Conservation (phyloP, 2,888 invertebrate species). For the Phaonia tiefii region DNA sequence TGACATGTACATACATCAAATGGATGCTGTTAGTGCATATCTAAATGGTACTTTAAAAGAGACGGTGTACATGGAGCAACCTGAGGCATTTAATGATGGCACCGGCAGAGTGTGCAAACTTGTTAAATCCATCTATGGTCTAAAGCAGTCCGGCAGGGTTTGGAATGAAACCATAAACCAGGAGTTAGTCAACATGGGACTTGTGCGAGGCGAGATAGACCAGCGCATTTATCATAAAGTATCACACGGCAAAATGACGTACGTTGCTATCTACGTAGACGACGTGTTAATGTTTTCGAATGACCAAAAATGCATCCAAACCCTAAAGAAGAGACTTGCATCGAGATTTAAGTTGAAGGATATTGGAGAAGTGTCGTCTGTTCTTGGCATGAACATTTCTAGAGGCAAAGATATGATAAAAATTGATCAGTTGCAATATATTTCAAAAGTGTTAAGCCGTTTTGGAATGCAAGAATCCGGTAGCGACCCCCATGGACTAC, state of each 20-base stretch:
- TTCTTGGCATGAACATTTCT: not conserved
- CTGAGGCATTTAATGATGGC: slow-evolving; percentile 15
- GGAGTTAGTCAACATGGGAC: too few species aligned
- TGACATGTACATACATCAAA: too few species aligned
- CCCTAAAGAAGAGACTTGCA: slow-evolving; percentile 3
- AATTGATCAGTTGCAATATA: slow-evolving; percentile 50
- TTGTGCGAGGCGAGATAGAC: too few species aligned
- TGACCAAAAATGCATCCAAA: not conserved
- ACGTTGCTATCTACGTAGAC: slow-evolving; percentile 14
- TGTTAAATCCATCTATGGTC: too few species aligned
- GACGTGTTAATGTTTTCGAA: slow-evolving; percentile 17
- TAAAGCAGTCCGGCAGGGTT: too few species aligned
- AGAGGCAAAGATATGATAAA: not conserved
- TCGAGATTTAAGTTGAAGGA: not conserved
- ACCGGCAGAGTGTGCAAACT: too few species aligned
- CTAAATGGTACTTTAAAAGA: slow-evolving; percentile 17
- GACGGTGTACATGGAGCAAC: too few species aligned
- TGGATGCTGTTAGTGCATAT: not conserved
- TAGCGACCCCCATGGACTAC: not conserved
- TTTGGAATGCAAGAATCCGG: not conserved
- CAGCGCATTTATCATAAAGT: too few species aligned
- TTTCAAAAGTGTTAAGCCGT: not conserved
- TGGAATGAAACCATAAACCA: too few species aligned
- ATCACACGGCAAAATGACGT: too few species aligned
- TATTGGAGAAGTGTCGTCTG: not conserved